phyloP scores from a whole-genome alignment of 2,113 vertebrate species.

The Nipponia nippon region DNA sequence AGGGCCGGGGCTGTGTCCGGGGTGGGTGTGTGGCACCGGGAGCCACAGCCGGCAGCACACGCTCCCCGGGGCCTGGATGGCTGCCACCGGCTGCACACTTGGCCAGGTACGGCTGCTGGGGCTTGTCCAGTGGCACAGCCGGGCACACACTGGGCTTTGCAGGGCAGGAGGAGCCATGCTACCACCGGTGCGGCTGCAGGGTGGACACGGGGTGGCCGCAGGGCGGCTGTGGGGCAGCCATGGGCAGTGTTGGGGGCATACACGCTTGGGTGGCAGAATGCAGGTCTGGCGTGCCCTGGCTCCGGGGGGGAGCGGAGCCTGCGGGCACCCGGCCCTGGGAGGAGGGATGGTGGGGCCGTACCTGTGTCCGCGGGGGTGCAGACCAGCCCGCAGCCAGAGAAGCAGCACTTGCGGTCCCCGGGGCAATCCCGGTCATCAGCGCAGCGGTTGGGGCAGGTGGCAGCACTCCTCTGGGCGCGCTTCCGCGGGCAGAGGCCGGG shows the following conservation, averaged over 20 bases:
- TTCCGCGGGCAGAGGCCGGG: background rate
- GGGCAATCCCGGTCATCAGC: background rate
- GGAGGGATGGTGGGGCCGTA: background rate
- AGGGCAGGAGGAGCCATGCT: background rate
- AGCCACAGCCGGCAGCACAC: accelerated
- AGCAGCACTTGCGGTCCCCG: constrained; percentile 22
- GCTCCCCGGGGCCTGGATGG: background rate
- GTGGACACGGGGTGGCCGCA: accelerated
- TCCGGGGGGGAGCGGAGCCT: accelerated
- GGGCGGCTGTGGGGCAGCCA: background rate
- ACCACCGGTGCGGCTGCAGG: accelerated
- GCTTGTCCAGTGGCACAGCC: accelerated
- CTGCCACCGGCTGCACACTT: background rate
- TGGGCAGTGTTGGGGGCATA: accelerated
- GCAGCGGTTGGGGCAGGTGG: background rate
- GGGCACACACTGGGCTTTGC: background rate
- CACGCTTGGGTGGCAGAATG: accelerated
- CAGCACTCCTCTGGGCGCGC: background rate
- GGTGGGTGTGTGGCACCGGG: accelerated
- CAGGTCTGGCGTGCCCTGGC: background rate
- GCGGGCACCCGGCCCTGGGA: accelerated
- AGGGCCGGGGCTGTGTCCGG: background rate
- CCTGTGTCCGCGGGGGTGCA: background rate
- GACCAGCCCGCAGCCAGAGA: background rate
- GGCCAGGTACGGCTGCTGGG: accelerated